Conservation (phyloP, 1,140 invertebrate genomes). For the Rhyzopertha dominica region DNA sequence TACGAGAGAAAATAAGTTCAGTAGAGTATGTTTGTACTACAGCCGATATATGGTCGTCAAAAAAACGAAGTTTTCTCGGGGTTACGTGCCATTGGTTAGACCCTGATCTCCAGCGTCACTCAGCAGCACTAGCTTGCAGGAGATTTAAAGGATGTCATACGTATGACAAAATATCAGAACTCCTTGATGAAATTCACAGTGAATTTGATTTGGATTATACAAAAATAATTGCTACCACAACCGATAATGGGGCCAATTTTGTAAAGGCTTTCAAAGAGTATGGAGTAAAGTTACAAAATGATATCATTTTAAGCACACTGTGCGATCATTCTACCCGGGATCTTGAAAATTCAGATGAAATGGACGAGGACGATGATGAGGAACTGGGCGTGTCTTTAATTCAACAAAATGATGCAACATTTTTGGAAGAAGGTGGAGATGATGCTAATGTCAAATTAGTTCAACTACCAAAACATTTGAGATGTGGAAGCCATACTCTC, state of each 20-base stretch:
- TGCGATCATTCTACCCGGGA: too few species aligned
- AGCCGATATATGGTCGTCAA: slow-evolving; percentile 19
- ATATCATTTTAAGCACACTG: too few species aligned
- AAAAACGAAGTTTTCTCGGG: slow-evolving; percentile 13
- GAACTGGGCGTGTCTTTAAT: slow-evolving; percentile 1
- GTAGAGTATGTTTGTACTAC: slow-evolving; percentile 22
- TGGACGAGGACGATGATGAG: background rate
- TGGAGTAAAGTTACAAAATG: slow-evolving; percentile 12
- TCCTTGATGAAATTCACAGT: slow-evolving; percentile 15
- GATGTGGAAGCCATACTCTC: slow-evolving; percentile 10
- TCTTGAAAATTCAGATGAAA: too few species aligned
- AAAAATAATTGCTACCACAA: slow-evolving; percentile 22
- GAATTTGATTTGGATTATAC: slow-evolving; percentile 13
- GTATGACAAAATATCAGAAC: slow-evolving; percentile 11
- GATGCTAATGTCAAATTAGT: too few species aligned
- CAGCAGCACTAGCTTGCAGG: slow-evolving; percentile 15
- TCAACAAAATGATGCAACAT: background rate
- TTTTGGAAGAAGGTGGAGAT: background rate
- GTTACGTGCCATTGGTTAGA: slow-evolving; percentile 21
- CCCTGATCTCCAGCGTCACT: slow-evolving; percentile 16
- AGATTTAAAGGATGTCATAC: slow-evolving; percentile 25
- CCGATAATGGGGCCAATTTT: slow-evolving; percentile 27
- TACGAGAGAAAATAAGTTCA: too few species aligned
- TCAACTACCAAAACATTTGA: slow-evolving; percentile 13
- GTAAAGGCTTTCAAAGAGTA: slow-evolving; percentile 23